These are phyloP conservation scores for Drosophila ogumai DNA, from an alignment of 1,140 invertebrate genomes.

Conservation along the genomic window DNA sequence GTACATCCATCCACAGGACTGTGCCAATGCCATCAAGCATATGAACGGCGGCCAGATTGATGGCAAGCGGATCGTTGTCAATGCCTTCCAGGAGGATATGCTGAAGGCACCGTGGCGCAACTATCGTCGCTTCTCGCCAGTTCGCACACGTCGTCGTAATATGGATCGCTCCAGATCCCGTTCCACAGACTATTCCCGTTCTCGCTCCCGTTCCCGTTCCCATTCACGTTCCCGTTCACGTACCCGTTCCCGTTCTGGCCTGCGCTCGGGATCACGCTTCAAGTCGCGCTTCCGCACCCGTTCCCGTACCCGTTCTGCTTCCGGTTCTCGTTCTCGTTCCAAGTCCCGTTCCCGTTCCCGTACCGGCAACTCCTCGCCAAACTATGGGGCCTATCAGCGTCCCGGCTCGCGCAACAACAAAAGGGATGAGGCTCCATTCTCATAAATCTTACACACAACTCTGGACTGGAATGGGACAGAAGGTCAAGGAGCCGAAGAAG, in stretches of 20 bases:
- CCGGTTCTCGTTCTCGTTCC: background rate
- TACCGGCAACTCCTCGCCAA: background rate
- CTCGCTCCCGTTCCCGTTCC: background rate
- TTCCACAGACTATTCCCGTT: background rate
- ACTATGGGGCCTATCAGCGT: slow-evolving; percentile 9
- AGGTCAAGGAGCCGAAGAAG: too few species aligned
- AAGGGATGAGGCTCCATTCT: background rate
- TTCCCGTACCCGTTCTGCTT: background rate
- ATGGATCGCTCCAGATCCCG: background rate
- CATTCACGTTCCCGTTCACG: background rate
- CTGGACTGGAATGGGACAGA: background rate
- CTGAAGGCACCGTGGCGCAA: slow-evolving; percentile 44
- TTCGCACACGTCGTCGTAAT: background rate
- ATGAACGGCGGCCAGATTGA: slow-evolving; percentile 67
- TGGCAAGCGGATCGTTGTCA: slow-evolving; percentile 44
- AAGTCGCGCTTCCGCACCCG: background rate
- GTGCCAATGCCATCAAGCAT: slow-evolving; percentile 44
- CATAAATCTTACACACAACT: background rate
- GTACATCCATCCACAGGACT: slow-evolving; percentile 46
- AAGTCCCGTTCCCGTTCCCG: background rate
- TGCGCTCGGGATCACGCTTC: background rate
- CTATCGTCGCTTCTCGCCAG: slow-evolving; percentile 48
- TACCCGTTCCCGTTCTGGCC: background rate
- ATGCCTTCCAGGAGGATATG: slow-evolving; percentile 45
- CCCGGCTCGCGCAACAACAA: background rate